Evolutionary conservation across 1,140 invertebrate species (phyloP).

Genomic region (Probaryconus sp.): DNA sequence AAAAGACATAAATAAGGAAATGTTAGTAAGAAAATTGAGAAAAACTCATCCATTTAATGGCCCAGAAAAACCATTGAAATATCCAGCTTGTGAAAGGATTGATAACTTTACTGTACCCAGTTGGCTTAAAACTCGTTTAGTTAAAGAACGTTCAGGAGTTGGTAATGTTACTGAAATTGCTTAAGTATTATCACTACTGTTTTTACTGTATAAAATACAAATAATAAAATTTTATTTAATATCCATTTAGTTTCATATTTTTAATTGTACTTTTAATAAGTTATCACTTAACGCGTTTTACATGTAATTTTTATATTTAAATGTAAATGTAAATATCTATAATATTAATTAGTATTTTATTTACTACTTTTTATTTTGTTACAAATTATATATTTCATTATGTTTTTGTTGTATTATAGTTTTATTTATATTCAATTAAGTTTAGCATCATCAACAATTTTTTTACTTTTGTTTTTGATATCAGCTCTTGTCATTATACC

Average conservation of each 20-base stretch:
- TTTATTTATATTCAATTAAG: constrained; percentile 19
- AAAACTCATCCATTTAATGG: constrained; percentile 89
- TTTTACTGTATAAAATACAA: constrained; percentile 10
- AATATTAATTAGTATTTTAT: background rate
- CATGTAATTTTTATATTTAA: no score
- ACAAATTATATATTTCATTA: background rate
- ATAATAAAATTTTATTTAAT: no score
- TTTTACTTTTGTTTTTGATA: constrained; percentile 36
- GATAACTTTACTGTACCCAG: constrained; percentile 80
- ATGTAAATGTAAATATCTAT: no score
- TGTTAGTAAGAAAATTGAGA: constrained; percentile 88
- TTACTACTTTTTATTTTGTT: background rate
- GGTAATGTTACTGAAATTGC: constrained; percentile 83
- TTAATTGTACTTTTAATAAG: no score
- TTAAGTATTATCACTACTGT: constrained; percentile 6
- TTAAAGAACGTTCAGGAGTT: constrained; percentile 82
- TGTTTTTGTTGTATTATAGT: constrained; percentile 6
- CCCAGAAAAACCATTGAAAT: constrained; percentile 82
- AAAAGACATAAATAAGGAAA: constrained; percentile 92
- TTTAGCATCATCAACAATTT: constrained; percentile 18
- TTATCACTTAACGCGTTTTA: no score
- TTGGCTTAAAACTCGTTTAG: constrained; percentile 87
- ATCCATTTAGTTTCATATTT: no score
- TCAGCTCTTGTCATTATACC: constrained; percentile 23
- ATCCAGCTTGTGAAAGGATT: constrained; percentile 86